A percentile compares a stretch with the other conserved stretches of the same genome.
phyloP scores from a whole-genome alignment of 2,113 vertebrate genomes.

The Cyanocitta stelleri region DNA sequence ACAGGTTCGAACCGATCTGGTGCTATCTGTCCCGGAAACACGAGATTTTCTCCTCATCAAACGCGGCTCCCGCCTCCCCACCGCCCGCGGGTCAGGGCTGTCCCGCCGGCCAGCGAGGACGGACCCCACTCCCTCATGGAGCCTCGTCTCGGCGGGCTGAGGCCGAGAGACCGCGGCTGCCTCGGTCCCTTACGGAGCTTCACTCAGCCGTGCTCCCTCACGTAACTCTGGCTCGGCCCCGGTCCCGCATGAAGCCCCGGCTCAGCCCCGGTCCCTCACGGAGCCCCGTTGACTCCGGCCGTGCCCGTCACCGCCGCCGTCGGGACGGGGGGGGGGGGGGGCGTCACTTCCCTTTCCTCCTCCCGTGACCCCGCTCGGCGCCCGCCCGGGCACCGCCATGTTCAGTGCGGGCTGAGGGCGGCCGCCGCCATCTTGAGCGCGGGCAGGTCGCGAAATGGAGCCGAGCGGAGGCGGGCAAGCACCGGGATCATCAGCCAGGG shows the following conservation, averaged over 20 bases:
- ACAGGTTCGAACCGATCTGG: neutral
- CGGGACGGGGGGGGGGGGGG: neutral
- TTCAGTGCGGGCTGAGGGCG: neutral
- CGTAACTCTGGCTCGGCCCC: no score
- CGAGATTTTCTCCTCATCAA: neutral
- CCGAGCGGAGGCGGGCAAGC: neutral
- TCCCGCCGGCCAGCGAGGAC: neutral
- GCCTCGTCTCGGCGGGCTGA: neutral
- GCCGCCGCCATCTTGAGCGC: neutral
- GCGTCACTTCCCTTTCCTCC: neutral
- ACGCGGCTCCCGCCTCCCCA: neutral
- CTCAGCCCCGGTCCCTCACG: neutral
- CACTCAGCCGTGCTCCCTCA: neutral
- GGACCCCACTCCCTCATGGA: neutral
- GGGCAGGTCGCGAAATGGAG: neutral
- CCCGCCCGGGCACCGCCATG: neutral
- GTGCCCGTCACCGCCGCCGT: neutral
- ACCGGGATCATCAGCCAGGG: accelerated
- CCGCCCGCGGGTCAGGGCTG: neutral
- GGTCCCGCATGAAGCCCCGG: neutral
- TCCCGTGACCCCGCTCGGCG: neutral
- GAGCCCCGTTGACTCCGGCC: neutral
- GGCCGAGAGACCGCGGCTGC: neutral
- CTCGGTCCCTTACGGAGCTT: no score
- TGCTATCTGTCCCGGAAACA: neutral